Conservation (phyloP, 2,113 vertebrate genomes). For the Upupa epops region DNA sequence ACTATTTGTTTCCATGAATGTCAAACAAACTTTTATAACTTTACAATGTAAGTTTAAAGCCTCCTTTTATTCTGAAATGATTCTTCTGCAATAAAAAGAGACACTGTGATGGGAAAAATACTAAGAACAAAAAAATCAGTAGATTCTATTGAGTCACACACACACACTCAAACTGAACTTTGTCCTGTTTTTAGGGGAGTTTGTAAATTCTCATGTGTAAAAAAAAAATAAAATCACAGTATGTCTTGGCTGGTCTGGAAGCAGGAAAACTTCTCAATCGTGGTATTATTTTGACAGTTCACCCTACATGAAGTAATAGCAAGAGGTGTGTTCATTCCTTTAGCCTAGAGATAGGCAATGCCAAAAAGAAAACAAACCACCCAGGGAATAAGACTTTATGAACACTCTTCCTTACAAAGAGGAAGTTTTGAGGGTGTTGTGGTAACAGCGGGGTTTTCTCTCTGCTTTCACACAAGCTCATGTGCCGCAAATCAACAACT, state of each 20-base stretch:
- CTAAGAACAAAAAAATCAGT: background rate
- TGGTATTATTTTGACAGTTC: background rate
- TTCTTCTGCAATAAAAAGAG: background rate
- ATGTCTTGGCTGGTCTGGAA: background rate
- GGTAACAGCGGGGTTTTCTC: background rate
- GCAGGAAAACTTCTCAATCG: background rate
- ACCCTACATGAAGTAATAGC: too few relatives aligned
- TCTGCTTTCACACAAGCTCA: background rate
- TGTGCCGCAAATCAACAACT: background rate
- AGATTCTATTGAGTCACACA: background rate
- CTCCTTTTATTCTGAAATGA: background rate
- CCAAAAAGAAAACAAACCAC: background rate
- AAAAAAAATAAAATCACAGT: background rate
- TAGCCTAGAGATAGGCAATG: background rate
- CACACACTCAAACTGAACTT: background rate
- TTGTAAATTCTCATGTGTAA: background rate
- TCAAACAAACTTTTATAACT: background rate
- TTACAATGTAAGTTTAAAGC: background rate
- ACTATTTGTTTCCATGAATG: background rate
- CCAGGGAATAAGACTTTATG: background rate
- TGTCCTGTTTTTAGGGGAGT: background rate
- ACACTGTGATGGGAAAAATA: background rate
- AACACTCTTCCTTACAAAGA: background rate
- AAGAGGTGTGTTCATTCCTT: background rate
- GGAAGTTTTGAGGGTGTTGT: background rate